Conservation (phyloP, 2,888 invertebrate species). For the Apodemia mormo region DNA sequence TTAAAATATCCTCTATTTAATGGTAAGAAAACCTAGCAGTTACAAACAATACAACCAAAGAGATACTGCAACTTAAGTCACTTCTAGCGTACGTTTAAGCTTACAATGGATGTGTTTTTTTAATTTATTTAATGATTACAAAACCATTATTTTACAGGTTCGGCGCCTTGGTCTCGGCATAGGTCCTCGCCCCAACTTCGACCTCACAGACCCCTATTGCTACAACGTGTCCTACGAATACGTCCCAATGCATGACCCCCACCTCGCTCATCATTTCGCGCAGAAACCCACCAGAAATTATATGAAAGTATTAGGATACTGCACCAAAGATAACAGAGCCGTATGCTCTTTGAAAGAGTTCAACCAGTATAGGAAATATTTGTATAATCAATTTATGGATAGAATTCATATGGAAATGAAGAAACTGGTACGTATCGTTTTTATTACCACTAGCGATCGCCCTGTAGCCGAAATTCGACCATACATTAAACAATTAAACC, state of each 20-base stretch:
- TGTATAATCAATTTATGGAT: constrained; percentile 80
- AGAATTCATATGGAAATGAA: constrained; percentile 71
- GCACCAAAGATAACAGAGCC: constrained; percentile 82
- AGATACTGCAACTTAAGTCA: no score
- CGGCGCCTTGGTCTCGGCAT: constrained; percentile 62
- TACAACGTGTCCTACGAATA: constrained; percentile 76
- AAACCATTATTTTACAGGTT: constrained; percentile 46
- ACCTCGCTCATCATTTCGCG: constrained; percentile 76
- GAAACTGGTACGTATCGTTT: constrained; percentile 51
- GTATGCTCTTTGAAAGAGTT: constrained; percentile 84
- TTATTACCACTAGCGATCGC: background rate
- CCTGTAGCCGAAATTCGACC: no score
- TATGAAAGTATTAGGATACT: constrained; percentile 77
- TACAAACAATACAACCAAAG: no score
- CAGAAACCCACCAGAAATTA: constrained; percentile 62
- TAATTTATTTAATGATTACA: no score
- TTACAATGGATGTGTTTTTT: no score
- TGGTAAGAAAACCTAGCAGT: no score
- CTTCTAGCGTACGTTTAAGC: no score
- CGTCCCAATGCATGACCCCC: constrained; percentile 82
- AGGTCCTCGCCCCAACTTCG: constrained; percentile 60
- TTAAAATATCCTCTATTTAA: no score
- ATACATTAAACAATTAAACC: no score
- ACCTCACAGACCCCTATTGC: constrained; percentile 72
- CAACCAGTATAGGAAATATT: constrained; percentile 83